Base-by-base conservation (phyloP, 2,113 vertebrate species). In the Mesoclemmys tuberculata region DNA sequence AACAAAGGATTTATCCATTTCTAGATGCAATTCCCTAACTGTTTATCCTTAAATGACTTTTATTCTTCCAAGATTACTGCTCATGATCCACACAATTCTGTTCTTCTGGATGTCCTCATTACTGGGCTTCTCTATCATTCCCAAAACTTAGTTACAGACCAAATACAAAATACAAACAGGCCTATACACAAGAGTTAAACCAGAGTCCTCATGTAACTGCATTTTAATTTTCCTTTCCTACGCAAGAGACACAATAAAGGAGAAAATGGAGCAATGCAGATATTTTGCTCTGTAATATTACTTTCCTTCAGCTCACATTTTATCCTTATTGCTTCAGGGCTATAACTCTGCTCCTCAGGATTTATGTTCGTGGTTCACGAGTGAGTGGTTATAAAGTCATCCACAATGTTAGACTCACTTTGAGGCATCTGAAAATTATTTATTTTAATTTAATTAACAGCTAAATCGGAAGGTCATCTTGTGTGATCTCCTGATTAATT, bases 171-270 rank as follows among this genome's bases (percentile, higher is more conserved):
- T 2, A 74, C 29, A 93, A 93, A 71, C 10, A 27, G 19, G 38
- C 75, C 87, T 44, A 49, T 38, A 55, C 29, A 55, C 29, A 71
- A 88, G 46, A 75, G 79, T 49, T 55, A 41, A 80, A 51, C 49
- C 81, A 54, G 48, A 75, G 4, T 90, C 54, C 71, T 77, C 82
- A 24, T 35, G 58, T 58, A 78, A 71, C 11, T 81, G 56, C 87
- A 71, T 58, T 87, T 82, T 29, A 89, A 22, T 79, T 41, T 83
- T 87, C 52, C 84, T 55, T 80, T 24, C 90, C 88, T 84, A 82
- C 8, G 75, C 90, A 84, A 38, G 88, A 88, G 90, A 94, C 31
- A 90, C 90, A 95, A 90, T 89, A 94, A 92, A 95, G 93, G 49
- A 93, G 51, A 87, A 92, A 92, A 49, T 21, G 55, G 91, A 84